A percentile compares a stretch with the other conserved stretches of the same genome.
phyloP scores from a whole-genome alignment of 2,797 vertebrate species.

The Neosalanx taihuensis region DNA sequence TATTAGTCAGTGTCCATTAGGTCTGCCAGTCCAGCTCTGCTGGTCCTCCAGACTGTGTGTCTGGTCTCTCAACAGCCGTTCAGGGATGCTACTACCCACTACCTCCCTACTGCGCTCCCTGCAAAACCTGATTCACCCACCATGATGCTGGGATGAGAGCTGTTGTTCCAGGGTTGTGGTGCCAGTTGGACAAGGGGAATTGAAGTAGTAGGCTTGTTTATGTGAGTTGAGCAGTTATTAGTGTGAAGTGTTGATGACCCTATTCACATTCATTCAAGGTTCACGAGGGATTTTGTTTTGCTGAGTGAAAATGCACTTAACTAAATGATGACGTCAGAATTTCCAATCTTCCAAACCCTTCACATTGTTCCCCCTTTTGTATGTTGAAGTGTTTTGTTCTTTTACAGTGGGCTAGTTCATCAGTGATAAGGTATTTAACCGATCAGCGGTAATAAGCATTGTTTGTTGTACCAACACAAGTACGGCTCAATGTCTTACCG shows the following conservation, averaged over 20 bases:
- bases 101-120: slow-evolving; percentile 3
- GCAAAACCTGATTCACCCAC: neutral
- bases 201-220: neutral
- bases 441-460: neutral
- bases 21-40: slow-evolving; percentile 15
- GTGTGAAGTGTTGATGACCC: neutral
- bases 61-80: slow-evolving; percentile 26
- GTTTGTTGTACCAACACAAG: neutral
- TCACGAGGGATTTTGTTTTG: neutral
- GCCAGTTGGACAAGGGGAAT: neutral
- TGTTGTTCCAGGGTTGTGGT: neutral
- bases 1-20: slow-evolving; percentile 42
- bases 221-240: neutral
- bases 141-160: neutral
- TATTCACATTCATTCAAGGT: neutral
- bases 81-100: slow-evolving; percentile 16
- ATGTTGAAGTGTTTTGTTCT: slow-evolving; percentile 3
- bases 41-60: neutral
- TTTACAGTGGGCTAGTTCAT: neutral
- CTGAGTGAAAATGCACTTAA: neutral
- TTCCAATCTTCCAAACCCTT: neutral
- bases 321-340: neutral
- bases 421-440: neutral
- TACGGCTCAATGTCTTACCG: neutral
- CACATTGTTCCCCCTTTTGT: neutral